phyloP scores from a whole-genome alignment of 2,888 invertebrate genomes.

The Ischnura elegans region DNA sequence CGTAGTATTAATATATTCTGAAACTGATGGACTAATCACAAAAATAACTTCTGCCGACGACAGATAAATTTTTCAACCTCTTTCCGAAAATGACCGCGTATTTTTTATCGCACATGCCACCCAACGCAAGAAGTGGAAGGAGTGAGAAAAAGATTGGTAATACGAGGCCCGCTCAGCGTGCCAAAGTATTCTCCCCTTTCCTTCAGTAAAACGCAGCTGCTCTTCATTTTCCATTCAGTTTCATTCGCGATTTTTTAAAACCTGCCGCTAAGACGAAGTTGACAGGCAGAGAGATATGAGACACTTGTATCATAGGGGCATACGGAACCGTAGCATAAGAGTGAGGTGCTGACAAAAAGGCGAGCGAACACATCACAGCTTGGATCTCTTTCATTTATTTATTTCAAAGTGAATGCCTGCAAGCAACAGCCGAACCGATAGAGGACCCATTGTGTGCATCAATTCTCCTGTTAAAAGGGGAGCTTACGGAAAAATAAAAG shows the following conservation, averaged over 20 bases:
- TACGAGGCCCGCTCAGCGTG: constrained; percentile 53
- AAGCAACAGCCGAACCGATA: not conserved
- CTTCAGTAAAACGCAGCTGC: not conserved
- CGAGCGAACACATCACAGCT: not conserved
- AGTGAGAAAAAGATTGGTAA: constrained; percentile 47
- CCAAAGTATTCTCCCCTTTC: constrained; percentile 47
- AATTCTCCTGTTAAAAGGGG: no score
- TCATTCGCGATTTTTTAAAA: constrained; percentile 37
- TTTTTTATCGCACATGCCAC: no score
- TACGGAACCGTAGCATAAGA: not conserved
- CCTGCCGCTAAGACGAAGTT: not conserved
- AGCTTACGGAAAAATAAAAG: not conserved
- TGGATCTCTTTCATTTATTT: not conserved
- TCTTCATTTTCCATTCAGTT: constrained; percentile 51
- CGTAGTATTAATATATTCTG: no score
- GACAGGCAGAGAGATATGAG: not conserved
- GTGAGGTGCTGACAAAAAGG: not conserved
- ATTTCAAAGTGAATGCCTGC: not conserved
- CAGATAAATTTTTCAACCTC: no score
- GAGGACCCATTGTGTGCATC: not conserved
- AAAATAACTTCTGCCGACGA: no score
- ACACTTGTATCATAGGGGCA: not conserved
- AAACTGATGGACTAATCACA: no score
- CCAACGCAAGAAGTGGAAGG: not conserved
- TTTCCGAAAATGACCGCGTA: no score